Evolutionary conservation across 92 coral and sea anemone species (phyloP).

Genomic region (Siderastrea radians): DNA sequence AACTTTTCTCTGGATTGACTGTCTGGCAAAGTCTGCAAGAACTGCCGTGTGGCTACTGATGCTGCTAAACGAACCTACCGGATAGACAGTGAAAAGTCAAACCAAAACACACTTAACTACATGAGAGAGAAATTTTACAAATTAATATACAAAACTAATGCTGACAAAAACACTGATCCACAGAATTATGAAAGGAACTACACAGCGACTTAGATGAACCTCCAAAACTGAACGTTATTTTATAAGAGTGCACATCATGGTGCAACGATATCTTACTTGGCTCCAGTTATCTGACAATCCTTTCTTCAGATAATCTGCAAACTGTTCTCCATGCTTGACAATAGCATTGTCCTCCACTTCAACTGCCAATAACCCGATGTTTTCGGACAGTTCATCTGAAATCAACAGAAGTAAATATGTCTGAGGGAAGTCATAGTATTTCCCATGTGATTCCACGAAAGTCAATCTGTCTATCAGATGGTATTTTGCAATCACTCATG

Average conservation of each 20-base stretch:
- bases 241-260: not conserved
- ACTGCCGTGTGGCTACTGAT: conserved; percentile 94
- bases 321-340: conserved; percentile 90
- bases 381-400: conserved; percentile 39
- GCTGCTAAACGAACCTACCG: conserved; percentile 94
- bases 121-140: not conserved
- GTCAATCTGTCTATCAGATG: too few relatives aligned
- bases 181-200: too few relatives aligned
- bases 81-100: not conserved
- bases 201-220: too few relatives aligned
- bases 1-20: conserved; percentile 87
- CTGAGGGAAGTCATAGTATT: too few relatives aligned
- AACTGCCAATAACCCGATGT: conserved; percentile 27
- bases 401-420: not conserved
- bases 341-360: conserved; percentile 76
- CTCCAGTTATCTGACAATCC: conserved; percentile 99
- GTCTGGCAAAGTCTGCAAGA: conserved; percentile 89
- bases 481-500: too few relatives aligned
- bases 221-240: not conserved
- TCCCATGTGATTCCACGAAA: too few relatives aligned
- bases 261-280: conserved; percentile 69
- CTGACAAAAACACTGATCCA: too few relatives aligned
- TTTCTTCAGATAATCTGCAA: conserved; percentile 88
- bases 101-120: not conserved
- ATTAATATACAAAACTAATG: too few relatives aligned